Evolutionary conservation across 2,797 vertebrate genomes (phyloP), one percentile per base, ranked within the genome.

Genomic region (Trematomus bernacchii): DNA sequence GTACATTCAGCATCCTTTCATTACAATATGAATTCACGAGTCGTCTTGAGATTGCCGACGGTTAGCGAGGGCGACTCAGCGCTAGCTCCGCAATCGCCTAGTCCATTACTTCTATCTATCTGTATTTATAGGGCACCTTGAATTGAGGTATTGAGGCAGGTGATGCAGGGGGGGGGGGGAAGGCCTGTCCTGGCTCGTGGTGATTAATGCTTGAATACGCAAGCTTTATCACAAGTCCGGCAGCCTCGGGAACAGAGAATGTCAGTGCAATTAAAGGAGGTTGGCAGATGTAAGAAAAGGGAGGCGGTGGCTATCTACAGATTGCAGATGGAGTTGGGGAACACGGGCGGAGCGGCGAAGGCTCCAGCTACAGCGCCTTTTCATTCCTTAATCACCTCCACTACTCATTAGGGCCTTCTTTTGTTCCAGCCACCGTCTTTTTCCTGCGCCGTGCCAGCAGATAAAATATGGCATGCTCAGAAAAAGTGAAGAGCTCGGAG

Each of bases 381-480:
- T 94, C 90, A 87, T 85, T 79, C 85, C 85, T 84, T 93, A 93
- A 94, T 93, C 91, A 93, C 92, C 91, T 92, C 86, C 88, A 85
- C 88, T 86, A 80, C 89, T 93, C 91, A 92, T 93, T 92, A 92
- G 76, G 71, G 88, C 60, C 66, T 83, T 69, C 89, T 91, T 91
- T 94, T 93, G 89, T 92, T 93, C 89, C 84, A 85, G 61, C 73
- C 51, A 11, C 73, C 74, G 73, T 80, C 60, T 85, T 71, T 27
- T 42, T 64, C 73, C 85, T 67, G 83, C 51, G 5, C 82, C 75
- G 78, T 69, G 82, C 80, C 79, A 66, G 82, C 71, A 77, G 90
- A 91, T 93, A 93, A 93, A 90, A 86, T 89, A 81, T 71, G 71
- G 80, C 77, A n/a, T 76, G 67, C 85, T 77, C 43, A 51, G 68